A percentile compares a stretch with the other conserved stretches of the same genome.
These are phyloP conservation scores for Onthophagus taurus DNA, from an alignment of 1,140 invertebrate species.

Conservation along the genomic window DNA sequence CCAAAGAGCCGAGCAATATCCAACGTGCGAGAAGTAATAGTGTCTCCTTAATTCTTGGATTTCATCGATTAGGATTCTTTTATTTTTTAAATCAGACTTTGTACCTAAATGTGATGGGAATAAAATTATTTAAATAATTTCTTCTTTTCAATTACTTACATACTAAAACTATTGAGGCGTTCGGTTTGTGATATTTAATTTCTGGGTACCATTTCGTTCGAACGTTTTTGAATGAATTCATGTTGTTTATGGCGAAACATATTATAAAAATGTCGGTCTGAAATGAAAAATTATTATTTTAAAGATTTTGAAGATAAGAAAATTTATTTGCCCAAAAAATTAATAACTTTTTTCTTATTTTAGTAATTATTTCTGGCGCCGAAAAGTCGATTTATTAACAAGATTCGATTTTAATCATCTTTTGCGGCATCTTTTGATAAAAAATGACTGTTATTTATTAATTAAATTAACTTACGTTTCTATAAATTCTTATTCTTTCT, in stretches of 20 bases:
- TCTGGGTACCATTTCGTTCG: slow-evolving; percentile 94
- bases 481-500: slow-evolving; percentile 1
- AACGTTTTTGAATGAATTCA: slow-evolving; percentile 98
- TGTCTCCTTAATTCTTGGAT: slow-evolving; percentile 1
- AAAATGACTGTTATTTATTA: not conserved
- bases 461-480: slow-evolving; percentile 4
- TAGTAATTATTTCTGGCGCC: not conserved
- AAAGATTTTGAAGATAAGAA: not conserved
- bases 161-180: slow-evolving; percentile 27
- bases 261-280: slow-evolving; percentile 97
- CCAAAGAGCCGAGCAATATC: not conserved
- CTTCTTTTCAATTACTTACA: slow-evolving; percentile 18
- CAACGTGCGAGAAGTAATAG: not conserved
- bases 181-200: slow-evolving; percentile 37
- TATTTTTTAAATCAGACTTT: slow-evolving; percentile 2
- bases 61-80: slow-evolving; percentile 1
- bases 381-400: too few species aligned
- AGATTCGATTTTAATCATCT: not conserved
- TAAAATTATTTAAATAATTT: slow-evolving; percentile 4
- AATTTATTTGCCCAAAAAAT: not conserved
- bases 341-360: not conserved
- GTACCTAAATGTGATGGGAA: not conserved
- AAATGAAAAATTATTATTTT: slow-evolving; percentile 33
- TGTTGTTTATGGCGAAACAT: slow-evolving; percentile 95
- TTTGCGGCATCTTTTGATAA: not conserved